These are phyloP conservation scores for Anabacerthia variegaticeps DNA, from an alignment of 2,797 vertebrate genomes.

Conservation along the genomic window DNA sequence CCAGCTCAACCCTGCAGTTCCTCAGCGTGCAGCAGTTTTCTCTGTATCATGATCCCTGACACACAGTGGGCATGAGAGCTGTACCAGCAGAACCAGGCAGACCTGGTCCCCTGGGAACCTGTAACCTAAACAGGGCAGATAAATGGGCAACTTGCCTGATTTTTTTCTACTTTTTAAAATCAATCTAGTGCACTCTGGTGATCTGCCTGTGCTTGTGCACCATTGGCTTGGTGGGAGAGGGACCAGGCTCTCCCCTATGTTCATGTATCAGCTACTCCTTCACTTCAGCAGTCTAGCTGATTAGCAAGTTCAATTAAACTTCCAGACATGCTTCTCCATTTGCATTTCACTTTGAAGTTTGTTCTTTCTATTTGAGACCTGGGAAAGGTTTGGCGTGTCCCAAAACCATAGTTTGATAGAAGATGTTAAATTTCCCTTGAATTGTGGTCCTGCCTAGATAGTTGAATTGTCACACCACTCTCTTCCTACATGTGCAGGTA, in stretches of 20 bases:
- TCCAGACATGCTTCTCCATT: not conserved
- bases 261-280: not conserved
- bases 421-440: not conserved
- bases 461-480: not conserved
- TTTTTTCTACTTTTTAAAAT: not conserved
- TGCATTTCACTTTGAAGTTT: slow-evolving; percentile 46
- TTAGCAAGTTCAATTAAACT: slow-evolving; percentile 48
- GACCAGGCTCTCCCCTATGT: not conserved
- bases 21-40: accelerated
- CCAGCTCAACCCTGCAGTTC: not conserved
- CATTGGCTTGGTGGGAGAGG: not conserved
- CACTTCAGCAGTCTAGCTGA: not conserved
- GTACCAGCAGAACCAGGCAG: not conserved
- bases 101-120: accelerated
- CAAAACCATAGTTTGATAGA: not conserved
- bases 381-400: not conserved
- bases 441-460: not conserved
- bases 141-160: not conserved
- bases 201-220: not conserved
- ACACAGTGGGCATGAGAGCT: not conserved
- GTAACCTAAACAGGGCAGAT: not conserved
- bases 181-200: not conserved
- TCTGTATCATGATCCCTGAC: accelerated
- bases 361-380: not conserved
- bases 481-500: not conserved